Base-by-base conservation (phyloP, 2,113 vertebrate genomes). In the Cichladusa arquata region DNA sequence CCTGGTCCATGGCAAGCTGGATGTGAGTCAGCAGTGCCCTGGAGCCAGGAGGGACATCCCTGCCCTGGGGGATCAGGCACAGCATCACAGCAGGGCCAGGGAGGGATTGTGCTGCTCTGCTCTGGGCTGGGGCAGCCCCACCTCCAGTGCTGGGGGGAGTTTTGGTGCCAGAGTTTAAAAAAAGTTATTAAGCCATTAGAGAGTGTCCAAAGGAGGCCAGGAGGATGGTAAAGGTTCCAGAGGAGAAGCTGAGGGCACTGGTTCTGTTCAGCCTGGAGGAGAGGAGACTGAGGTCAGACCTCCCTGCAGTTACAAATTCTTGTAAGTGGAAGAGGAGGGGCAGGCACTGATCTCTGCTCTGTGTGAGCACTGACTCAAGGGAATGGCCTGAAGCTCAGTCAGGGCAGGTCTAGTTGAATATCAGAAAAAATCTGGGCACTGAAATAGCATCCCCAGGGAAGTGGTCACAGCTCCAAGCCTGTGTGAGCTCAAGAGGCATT, bases 31-130 rank as follows among this genome's bases (percentile, higher is more conserved):
- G 24, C 28, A 74, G 58, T 47, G 69, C 58, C 58, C n/a, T 56
- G 24, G 14, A n/a, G n/a, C 19, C 81, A 47, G 58, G 2, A 56
- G n/a, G 58, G n/a, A 6, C 58, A 38, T 2, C 18, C 7, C 13
- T 54, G 57, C 11, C 29, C 58, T 47, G 17, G 40, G 22, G 8
- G 2, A 64, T 8, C 40, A 45, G 67, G 67, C 28, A 4, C 69
- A 56, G 40, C 48, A 47, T 23, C 2, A 0, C 38, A 64, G n/a
- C 18, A 0, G 0, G 57, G 28, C 33, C 31, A 33, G 40, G n/a
- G n/a, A 54, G 40, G 34, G 33, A 73, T 19, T 47, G 58, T 73
- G 28, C 58, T 2, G 3, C 58, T 62, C 57, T 72, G 47, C 81
- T 38, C 40, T 23, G 38, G 0, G 20, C 66, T 71, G 57, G 58